A percentile compares a stretch with the other conserved stretches of the same genome.
These are phyloP conservation scores for Spisula solida DNA, from an alignment of 2,888 invertebrate genomes.

Conservation along the genomic window DNA sequence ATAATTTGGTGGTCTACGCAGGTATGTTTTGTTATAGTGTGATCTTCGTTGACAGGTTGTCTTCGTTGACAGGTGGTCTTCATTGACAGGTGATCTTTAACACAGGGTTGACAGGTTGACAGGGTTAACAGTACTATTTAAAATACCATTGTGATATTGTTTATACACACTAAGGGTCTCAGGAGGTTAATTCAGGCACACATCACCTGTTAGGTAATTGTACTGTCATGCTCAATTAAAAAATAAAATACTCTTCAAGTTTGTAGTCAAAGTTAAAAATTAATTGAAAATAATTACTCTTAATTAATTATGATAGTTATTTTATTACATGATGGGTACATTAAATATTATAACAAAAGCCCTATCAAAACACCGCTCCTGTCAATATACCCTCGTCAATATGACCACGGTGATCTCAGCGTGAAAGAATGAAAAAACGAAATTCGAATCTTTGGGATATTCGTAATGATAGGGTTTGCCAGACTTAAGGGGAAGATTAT, in stretches of 20 bases:
- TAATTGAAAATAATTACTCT: constrained; percentile 16
- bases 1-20: too few relatives aligned
- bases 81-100: too few relatives aligned
- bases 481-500: constrained; percentile 29
- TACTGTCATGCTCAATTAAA: neutral
- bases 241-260: neutral
- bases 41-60: too few relatives aligned
- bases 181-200: neutral
- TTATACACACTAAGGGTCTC: neutral
- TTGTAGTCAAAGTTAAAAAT: neutral
- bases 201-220: constrained; percentile 9
- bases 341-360: neutral
- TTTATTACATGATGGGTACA: neutral
- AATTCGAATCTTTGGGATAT: constrained; percentile 40
- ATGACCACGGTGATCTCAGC: constrained; percentile 30
- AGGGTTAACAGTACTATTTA: neutral
- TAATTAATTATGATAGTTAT: constrained; percentile 11
- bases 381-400: neutral
- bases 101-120: too few relatives aligned
- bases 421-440: constrained; percentile 39
- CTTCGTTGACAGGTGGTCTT: too few relatives aligned
- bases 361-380: neutral
- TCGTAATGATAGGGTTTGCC: constrained; percentile 27
- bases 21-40: too few relatives aligned
- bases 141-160: neutral